These are phyloP conservation scores for Hypercompe scribonia DNA, from an alignment of 2,888 invertebrate species.

Conservation along the genomic window DNA sequence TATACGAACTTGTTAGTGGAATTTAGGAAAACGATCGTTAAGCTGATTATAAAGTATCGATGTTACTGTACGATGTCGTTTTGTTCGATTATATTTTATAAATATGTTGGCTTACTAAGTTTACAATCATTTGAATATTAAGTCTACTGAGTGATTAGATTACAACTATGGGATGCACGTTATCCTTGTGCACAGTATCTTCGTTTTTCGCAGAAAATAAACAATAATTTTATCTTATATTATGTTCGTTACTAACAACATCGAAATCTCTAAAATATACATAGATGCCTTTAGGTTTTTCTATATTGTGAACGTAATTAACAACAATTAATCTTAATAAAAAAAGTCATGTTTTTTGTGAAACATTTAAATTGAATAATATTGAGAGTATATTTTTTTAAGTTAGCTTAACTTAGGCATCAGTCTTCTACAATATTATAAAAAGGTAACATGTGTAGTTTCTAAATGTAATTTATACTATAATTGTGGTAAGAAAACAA, in stretches of 20 bases:
- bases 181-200: not conserved
- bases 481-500: too few species aligned
- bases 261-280: too few species aligned
- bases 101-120: slow-evolving; percentile 19
- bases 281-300: too few species aligned
- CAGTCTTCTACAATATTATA: too few species aligned
- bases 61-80: slow-evolving; percentile 54
- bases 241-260: not conserved
- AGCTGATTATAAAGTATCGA: slow-evolving; percentile 44
- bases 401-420: too few species aligned
- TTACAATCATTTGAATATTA: slow-evolving; percentile 31
- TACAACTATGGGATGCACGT: not conserved
- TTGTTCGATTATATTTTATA: slow-evolving; percentile 38
- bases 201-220: not conserved
- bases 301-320: too few species aligned
- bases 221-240: not conserved
- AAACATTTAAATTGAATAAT: too few species aligned
- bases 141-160: not conserved
- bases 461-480: too few species aligned
- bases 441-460: too few species aligned
- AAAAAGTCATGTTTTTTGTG: too few species aligned
- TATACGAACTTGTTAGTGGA: slow-evolving; percentile 53
- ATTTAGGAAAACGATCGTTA: slow-evolving; percentile 56
- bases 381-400: too few species aligned
- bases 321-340: too few species aligned